These are phyloP conservation scores for Ceriagrion tenellum DNA, from an alignment of 2,888 invertebrate species.

Conservation along the genomic window DNA sequence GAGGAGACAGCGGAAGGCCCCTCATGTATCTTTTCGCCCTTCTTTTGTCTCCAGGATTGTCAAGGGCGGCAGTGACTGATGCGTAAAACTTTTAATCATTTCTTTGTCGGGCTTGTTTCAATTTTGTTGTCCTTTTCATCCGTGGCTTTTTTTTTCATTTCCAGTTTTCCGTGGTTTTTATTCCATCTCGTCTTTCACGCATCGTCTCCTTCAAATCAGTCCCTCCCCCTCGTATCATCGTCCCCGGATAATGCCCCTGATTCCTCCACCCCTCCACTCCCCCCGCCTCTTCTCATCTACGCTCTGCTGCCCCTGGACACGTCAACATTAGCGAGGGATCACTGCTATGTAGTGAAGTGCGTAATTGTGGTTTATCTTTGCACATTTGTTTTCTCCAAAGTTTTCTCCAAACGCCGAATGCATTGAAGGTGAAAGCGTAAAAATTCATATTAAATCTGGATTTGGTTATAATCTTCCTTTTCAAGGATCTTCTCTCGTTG, in stretches of 20 bases:
- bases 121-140: slow-evolving; percentile 14
- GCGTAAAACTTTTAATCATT: slow-evolving; percentile 61
- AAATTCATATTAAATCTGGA: too few relatives aligned
- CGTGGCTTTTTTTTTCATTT: not conserved
- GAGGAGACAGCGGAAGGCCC: not conserved
- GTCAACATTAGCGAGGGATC: too few relatives aligned
- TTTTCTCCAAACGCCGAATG: too few relatives aligned
- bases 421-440: too few relatives aligned
- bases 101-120: slow-evolving; percentile 33
- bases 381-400: too few relatives aligned
- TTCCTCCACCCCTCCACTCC: not conserved
- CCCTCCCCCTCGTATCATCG: not conserved
- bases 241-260: not conserved
- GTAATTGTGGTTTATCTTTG: too few relatives aligned
- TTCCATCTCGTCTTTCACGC: not conserved
- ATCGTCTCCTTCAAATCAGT: not conserved
- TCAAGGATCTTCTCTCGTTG: too few relatives aligned
- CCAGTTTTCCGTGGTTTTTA: not conserved
- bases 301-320: not conserved
- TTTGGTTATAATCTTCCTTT: too few relatives aligned
- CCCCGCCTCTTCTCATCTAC: not conserved
- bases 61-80: slow-evolving; percentile 10
- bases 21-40: not conserved
- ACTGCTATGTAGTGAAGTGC: too few relatives aligned
- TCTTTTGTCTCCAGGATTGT: not conserved